These are phyloP conservation scores for Thyatira batis DNA, from an alignment of 2,888 invertebrate species.

Conservation along the genomic window DNA sequence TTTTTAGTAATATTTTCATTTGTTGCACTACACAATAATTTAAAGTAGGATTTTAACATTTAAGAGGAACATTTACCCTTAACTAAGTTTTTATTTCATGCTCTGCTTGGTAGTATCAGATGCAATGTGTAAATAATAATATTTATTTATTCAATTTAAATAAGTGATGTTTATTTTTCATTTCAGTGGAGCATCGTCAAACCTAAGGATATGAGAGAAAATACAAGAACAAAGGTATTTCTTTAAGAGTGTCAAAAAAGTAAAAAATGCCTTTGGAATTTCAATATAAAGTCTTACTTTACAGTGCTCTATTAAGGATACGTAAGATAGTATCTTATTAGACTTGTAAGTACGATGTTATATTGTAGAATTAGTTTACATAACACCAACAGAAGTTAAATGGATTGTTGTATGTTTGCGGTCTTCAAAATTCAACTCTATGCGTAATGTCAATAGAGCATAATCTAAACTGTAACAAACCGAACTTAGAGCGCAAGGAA, in stretches of 20 bases:
- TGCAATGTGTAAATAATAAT: conserved; percentile 24
- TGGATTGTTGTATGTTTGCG: too few relatives aligned
- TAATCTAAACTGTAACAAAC: too few relatives aligned
- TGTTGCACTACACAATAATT: too few relatives aligned
- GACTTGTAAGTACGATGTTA: neutral
- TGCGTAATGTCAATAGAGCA: too few relatives aligned
- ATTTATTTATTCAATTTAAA: neutral
- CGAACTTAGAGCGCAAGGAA: too few relatives aligned
- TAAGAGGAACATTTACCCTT: too few relatives aligned
- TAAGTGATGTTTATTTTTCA: neutral
- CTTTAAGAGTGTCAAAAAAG: neutral
- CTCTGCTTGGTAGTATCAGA: too few relatives aligned
- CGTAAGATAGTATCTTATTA: neutral
- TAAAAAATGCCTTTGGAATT: neutral
- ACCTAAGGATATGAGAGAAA: conserved; percentile 10
- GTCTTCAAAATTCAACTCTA: too few relatives aligned
- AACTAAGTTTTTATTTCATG: too few relatives aligned
- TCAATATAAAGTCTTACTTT: neutral
- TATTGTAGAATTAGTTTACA: neutral
- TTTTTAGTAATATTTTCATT: too few relatives aligned
- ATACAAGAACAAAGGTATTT: conserved; percentile 14
- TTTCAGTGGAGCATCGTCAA: conserved; percentile 3
- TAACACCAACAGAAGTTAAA: neutral
- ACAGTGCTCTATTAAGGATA: neutral
- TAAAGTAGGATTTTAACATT: too few relatives aligned